Conservation (phyloP, 2,797 vertebrate genomes). For the Valencia hispanica region DNA sequence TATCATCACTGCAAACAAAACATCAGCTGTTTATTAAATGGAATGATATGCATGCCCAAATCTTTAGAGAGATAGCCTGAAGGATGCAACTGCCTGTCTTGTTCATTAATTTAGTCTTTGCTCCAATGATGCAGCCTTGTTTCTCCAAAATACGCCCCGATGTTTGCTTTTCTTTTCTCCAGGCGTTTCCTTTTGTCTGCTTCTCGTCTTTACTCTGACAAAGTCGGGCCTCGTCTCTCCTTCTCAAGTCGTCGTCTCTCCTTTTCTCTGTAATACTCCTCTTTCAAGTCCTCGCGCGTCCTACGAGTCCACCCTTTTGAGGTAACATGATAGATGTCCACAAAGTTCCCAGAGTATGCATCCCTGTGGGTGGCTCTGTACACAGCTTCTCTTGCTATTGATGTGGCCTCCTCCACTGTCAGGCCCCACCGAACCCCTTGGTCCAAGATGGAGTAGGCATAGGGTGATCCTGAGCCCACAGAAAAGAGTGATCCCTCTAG, state of each 20-base stretch:
- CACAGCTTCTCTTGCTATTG: conserved; percentile 83
- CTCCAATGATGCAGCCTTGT: conserved; percentile 44
- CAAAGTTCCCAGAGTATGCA: conserved; percentile 86
- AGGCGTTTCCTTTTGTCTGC: conserved; percentile 38
- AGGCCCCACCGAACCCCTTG: conserved; percentile 78
- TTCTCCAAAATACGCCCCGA: conserved; percentile 45
- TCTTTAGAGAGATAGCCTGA: conserved; percentile 64
- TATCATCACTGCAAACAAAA: conserved; percentile 65
- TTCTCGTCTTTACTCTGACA: conserved; percentile 44
- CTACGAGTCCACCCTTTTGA: conserved; percentile 83
- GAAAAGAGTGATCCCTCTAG: conserved; percentile 83
- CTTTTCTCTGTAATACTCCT: conserved; percentile 74
- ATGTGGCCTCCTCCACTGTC: conserved; percentile 68
- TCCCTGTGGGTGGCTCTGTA: conserved; percentile 85
- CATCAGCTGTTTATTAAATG: conserved; percentile 66
- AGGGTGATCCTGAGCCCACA: conserved; percentile 88
- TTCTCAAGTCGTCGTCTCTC: conserved; percentile 35
- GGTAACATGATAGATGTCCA: conserved; percentile 84
- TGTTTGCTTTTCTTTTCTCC: conserved; percentile 48
- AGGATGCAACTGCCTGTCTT: conserved; percentile 63
- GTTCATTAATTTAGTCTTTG: conserved; percentile 71
- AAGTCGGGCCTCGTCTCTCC: conserved; percentile 19
- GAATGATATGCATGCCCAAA: conserved; percentile 56
- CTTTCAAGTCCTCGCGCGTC: conserved; percentile 78
- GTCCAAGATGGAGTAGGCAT: conserved; percentile 86